Conservation (phyloP, 2,888 invertebrate genomes). For the Thera britannica region DNA sequence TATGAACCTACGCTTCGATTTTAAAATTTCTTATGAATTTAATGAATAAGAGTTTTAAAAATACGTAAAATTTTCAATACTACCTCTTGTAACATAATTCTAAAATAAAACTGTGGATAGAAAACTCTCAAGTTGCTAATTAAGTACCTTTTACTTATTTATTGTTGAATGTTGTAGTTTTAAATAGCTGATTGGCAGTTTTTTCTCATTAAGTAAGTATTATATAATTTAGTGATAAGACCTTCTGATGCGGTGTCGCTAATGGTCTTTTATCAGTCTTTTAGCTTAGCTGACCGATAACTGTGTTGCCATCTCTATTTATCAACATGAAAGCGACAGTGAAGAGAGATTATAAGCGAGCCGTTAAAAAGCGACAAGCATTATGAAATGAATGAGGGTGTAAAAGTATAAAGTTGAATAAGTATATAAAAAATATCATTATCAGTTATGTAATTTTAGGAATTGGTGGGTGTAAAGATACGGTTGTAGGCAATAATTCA, state of each 20-base stretch:
- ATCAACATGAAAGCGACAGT: too few relatives aligned
- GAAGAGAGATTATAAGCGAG: too few relatives aligned
- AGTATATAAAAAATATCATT: too few relatives aligned
- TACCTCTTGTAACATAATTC: slow-evolving; percentile 65
- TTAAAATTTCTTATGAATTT: slow-evolving; percentile 74
- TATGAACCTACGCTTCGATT: slow-evolving; percentile 65
- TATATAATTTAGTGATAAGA: slow-evolving; percentile 17
- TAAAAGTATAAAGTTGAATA: too few relatives aligned
- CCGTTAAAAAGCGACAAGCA: too few relatives aligned
- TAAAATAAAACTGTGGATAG: slow-evolving; percentile 40
- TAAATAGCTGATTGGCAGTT: slow-evolving; percentile 18
- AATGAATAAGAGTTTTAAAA: slow-evolving; percentile 59
- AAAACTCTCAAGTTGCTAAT: slow-evolving; percentile 26
- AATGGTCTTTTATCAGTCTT: neutral
- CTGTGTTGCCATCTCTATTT: too few relatives aligned
- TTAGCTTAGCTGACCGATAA: too few relatives aligned
- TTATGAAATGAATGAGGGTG: too few relatives aligned
- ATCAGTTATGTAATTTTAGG: too few relatives aligned
- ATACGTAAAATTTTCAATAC: slow-evolving; percentile 63
- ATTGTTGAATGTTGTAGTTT: slow-evolving; percentile 49
- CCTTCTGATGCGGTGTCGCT: neutral
- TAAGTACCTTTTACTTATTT: slow-evolving; percentile 35
- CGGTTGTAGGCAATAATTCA: too few relatives aligned
- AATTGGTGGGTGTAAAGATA: too few relatives aligned
- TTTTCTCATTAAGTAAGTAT: slow-evolving; percentile 55